Conservation (phyloP, 2,888 invertebrate species). For the Sialis fuliginosa region DNA sequence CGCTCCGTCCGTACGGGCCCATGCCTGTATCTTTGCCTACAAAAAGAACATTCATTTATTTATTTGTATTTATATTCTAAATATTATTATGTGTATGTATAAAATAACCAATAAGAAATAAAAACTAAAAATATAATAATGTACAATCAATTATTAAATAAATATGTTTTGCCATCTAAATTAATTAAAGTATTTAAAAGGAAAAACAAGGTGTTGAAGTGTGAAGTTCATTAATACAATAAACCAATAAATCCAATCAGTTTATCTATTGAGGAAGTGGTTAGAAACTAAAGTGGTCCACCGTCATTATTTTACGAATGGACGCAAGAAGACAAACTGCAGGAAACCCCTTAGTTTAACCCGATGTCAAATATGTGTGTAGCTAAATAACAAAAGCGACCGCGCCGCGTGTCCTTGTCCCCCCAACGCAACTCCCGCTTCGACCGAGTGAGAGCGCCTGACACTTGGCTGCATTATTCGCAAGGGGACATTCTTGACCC, state of each 20-base stretch:
- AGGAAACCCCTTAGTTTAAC: conserved; percentile 2
- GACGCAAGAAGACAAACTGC: neutral
- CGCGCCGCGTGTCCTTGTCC: too few relatives aligned
- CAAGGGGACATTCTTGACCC: neutral
- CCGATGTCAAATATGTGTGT: neutral
- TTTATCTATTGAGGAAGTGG: too few relatives aligned
- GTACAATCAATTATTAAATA: too few relatives aligned
- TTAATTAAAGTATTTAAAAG: neutral
- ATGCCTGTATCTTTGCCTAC: conserved; percentile 72
- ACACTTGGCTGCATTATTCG: too few relatives aligned
- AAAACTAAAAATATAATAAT: too few relatives aligned
- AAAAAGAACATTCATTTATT: conserved; percentile 16
- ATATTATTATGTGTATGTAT: neutral
- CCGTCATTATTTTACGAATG: too few relatives aligned
- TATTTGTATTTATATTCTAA: neutral
- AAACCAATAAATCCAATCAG: neutral
- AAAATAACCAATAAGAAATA: neutral
- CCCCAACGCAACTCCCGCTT: too few relatives aligned
- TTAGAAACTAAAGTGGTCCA: too few relatives aligned
- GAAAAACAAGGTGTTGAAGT: neutral
- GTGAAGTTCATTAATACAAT: neutral
- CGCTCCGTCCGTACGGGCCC: conserved; percentile 59
- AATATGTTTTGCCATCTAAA: neutral
- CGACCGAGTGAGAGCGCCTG: too few relatives aligned
- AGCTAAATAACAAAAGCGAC: too few relatives aligned